Conservation (phyloP, 2,797 vertebrate species). For the Phrynocephalus guinanensis region DNA sequence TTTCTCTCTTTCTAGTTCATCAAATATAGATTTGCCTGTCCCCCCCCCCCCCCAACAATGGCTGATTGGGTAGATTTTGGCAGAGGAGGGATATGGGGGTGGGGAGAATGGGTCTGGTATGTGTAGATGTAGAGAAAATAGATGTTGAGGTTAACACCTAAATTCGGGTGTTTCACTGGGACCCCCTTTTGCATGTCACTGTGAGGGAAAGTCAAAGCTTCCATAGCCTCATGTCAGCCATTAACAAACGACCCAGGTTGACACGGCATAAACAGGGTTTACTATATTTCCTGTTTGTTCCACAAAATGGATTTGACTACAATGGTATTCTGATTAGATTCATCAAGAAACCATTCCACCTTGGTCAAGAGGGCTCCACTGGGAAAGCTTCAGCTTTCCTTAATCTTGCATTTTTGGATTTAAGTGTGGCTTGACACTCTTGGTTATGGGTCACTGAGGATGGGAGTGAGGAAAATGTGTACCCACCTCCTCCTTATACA, state of each 20-base stretch:
- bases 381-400: constrained; percentile 63
- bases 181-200: constrained; percentile 11
- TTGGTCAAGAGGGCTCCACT: constrained; percentile 9
- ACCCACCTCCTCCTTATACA: background rate
- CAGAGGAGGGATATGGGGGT: background rate
- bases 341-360: constrained; percentile 44
- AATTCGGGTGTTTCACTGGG: constrained; percentile 14
- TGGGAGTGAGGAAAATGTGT: background rate
- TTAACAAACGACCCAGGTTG: constrained; percentile 60
- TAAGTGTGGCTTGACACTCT: constrained; percentile 31
- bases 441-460: background rate
- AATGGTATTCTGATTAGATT: constrained; percentile 73
- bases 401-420: constrained; percentile 52
- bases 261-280: constrained; percentile 55
- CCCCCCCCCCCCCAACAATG: background rate
- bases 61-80: constrained; percentile 60
- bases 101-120: too few species aligned
- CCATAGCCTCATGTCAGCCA: constrained; percentile 50
- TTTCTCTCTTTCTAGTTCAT: constrained; percentile 79
- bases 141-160: background rate
- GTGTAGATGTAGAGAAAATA: background rate
- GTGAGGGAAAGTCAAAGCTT: constrained; percentile 55
- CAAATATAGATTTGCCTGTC: constrained; percentile 74
- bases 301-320: constrained; percentile 65
- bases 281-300: constrained; percentile 71